Percentiles rank a stretch among this genome's conserved stretches.
Conservation (phyloP, 2,113 vertebrate genomes). For the Ceratotherium simum region DNA sequence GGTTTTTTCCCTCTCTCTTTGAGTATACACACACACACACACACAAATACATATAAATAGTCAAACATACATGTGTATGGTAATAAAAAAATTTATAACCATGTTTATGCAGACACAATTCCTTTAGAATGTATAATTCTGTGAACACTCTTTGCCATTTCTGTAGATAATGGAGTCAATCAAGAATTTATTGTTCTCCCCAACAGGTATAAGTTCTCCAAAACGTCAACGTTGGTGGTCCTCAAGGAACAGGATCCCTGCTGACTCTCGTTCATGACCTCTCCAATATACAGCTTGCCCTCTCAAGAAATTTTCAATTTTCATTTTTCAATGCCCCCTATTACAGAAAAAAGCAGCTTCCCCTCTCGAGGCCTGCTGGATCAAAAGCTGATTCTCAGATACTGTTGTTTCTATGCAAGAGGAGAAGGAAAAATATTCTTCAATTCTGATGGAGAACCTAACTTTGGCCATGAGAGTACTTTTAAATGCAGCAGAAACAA, state of each 20-base stretch:
- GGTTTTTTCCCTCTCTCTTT: neutral
- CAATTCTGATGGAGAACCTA: neutral
- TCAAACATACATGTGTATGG: neutral
- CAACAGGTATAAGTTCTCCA: neutral
- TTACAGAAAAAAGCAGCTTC: neutral
- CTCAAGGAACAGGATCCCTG: neutral
- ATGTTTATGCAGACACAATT: neutral
- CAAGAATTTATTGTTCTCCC: neutral
- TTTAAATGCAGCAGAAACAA: neutral
- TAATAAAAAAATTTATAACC: neutral
- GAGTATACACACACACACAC: fast-evolving
- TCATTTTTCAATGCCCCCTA: neutral
- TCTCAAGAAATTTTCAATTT: neutral
- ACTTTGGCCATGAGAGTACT: neutral
- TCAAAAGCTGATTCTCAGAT: neutral
- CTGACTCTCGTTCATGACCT: neutral
- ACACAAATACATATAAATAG: neutral
- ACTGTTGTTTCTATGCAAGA: neutral
- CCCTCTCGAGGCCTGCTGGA: neutral
- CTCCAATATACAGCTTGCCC: neutral
- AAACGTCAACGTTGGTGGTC: neutral
- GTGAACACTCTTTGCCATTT: neutral
- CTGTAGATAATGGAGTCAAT: neutral
- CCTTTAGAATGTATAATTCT: neutral
- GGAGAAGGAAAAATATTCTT: neutral